A percentile compares a stretch with the other conserved stretches of the same genome.
phyloP scores from a whole-genome alignment of 2,888 invertebrate genomes.

The Hedya salicella region DNA sequence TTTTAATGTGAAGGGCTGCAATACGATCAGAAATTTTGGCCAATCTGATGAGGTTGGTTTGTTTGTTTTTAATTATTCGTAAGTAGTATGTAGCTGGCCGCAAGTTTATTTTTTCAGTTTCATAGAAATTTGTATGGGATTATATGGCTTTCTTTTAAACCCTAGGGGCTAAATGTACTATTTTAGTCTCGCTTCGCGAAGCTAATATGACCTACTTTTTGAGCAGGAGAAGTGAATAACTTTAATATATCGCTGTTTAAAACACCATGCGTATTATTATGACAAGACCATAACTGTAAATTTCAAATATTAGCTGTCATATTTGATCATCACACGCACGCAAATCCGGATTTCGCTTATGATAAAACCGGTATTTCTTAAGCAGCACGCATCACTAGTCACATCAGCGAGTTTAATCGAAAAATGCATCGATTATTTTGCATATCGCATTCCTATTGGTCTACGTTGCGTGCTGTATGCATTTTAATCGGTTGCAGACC shows the following conservation, averaged over 20 bases:
- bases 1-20: no score
- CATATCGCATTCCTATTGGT: slow-evolving; percentile 48
- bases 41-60: no score
- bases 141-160: no score
- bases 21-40: no score
- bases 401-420: slow-evolving; percentile 1
- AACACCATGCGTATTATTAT: neutral
- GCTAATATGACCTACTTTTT: no score
- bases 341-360: slow-evolving; percentile 19
- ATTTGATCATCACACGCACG: neutral
- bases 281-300: neutral
- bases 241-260: neutral
- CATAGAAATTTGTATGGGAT: no score
- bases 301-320: neutral
- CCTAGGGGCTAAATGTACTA: no score
- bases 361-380: slow-evolving; percentile 28
- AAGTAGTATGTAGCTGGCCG: no score
- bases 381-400: slow-evolving; percentile 31
- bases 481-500: slow-evolving; percentile 11
- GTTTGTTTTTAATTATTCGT: no score
- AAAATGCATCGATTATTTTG: slow-evolving; percentile 33
- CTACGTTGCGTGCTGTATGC: slow-evolving; percentile 46
- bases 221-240: no score
- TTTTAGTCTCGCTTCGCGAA: no score
- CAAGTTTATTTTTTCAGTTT: no score